Conservation (phyloP, 2,888 invertebrate species). For the Rhodophaea formosa region DNA sequence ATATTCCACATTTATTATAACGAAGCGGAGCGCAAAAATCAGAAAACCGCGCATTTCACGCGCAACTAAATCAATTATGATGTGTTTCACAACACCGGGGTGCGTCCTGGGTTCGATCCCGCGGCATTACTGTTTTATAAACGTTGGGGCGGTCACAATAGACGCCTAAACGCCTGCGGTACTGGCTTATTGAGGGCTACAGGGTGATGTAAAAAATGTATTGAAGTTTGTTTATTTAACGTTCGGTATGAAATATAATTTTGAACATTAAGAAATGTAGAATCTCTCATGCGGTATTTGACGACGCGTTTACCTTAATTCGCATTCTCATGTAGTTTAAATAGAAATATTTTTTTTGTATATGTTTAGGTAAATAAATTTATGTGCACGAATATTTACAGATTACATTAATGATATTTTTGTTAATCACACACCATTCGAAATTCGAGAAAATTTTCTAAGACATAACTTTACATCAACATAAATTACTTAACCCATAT, state of each 20-base stretch:
- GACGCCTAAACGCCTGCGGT: conserved; percentile 77
- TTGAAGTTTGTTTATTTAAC: neutral
- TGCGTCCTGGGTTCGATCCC: conserved; percentile 43
- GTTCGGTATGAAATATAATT: conserved; percentile 9
- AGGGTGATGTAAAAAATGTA: conserved; percentile 35
- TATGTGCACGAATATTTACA: too few species aligned
- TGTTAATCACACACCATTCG: too few species aligned
- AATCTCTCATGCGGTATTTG: neutral
- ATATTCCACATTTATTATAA: conserved; percentile 39
- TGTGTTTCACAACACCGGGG: conserved; percentile 51
- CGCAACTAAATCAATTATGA: conserved; percentile 73
- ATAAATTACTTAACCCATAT: too few species aligned
- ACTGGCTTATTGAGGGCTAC: conserved; percentile 55
- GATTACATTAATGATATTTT: too few species aligned
- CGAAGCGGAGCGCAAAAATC: conserved; percentile 50
- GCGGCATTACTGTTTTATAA: conserved; percentile 45
- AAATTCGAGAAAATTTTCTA: too few species aligned
- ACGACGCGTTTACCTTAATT: neutral
- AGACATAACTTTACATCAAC: too few species aligned
- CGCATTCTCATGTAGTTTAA: too few species aligned
- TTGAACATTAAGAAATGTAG: neutral
- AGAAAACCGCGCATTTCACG: conserved; percentile 63
- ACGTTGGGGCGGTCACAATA: conserved; percentile 60
- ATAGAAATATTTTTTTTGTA: too few species aligned
- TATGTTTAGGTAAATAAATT: too few species aligned